Evolutionary conservation across 2,797 vertebrate genomes (phyloP).

Genomic region (Rhinella marina): DNA sequence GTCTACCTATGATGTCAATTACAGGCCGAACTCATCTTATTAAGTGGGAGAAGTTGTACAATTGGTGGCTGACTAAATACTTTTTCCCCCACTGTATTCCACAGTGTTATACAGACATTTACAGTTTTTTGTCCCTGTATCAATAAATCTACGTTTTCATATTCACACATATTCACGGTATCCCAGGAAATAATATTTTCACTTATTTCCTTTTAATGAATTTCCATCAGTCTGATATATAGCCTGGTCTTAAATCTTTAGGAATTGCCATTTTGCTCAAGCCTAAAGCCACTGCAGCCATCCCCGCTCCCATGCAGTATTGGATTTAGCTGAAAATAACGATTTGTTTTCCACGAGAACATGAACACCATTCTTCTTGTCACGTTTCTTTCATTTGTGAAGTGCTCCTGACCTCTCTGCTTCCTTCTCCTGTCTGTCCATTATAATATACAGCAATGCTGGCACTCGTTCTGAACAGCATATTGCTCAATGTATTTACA

Average conservation of each 20-base stretch:
- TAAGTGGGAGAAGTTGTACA: no score
- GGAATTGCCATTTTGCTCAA: background rate
- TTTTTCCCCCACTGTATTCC: no score
- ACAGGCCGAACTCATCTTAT: no score
- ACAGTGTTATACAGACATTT: no score
- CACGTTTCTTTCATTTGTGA: background rate
- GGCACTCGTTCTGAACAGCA: no score
- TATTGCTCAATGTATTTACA: no score
- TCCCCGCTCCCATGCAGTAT: background rate
- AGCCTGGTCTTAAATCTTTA: background rate
- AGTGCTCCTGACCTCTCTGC: background rate
- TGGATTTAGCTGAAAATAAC: constrained; percentile 8
- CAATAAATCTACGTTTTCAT: background rate
- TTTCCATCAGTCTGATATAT: background rate
- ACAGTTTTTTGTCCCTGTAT: no score
- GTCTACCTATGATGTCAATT: no score
- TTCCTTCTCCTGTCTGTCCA: background rate
- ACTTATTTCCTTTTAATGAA: background rate
- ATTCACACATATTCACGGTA: background rate
- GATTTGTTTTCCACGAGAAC: background rate
- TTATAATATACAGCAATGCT: background rate
- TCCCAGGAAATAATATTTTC: background rate
- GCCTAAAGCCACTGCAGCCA: background rate
- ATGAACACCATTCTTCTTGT: background rate
- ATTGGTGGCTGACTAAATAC: no score